Evolutionary conservation across 1,140 invertebrate genomes (phyloP).

Genomic region (Sinonovacula constricta): DNA sequence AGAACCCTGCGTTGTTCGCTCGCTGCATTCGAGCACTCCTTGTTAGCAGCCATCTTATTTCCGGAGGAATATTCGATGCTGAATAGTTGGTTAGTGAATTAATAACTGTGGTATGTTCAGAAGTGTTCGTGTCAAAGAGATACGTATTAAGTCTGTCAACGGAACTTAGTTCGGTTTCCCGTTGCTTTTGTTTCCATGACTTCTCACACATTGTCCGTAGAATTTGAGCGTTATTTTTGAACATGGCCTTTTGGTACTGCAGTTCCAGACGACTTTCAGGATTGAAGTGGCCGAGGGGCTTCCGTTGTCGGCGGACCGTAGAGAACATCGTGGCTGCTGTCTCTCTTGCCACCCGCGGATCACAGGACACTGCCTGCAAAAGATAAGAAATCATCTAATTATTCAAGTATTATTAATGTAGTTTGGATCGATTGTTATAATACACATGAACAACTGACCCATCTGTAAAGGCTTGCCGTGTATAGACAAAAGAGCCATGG

Average conservation of each 20-base stretch:
- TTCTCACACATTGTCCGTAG: slow-evolving; percentile 50
- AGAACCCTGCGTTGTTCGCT: slow-evolving; percentile 57
- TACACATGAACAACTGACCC: no score
- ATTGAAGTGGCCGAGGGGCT: slow-evolving; percentile 50
- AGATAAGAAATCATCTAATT: no score
- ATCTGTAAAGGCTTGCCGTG: no score
- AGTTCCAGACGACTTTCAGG: slow-evolving; percentile 55
- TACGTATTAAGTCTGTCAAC: background rate
- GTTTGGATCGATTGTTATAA: no score
- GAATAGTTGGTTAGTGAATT: background rate
- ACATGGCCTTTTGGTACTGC: slow-evolving; percentile 58
- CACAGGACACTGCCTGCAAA: no score
- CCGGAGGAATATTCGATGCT: slow-evolving; percentile 8
- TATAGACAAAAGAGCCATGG: no score
- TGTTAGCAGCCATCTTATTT: slow-evolving; percentile 47
- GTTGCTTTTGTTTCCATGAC: slow-evolving; percentile 13
- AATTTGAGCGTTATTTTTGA: slow-evolving; percentile 51
- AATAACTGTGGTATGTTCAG: background rate
- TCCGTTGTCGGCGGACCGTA: background rate
- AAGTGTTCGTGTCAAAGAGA: background rate
- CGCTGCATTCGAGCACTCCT: slow-evolving; percentile 49
- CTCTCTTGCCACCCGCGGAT: no score
- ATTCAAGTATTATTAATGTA: no score
- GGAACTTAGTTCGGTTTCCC: background rate
- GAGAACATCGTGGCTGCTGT: no score